Conservation (phyloP, 2,888 invertebrate species). For the Brachylomia viminalis region DNA sequence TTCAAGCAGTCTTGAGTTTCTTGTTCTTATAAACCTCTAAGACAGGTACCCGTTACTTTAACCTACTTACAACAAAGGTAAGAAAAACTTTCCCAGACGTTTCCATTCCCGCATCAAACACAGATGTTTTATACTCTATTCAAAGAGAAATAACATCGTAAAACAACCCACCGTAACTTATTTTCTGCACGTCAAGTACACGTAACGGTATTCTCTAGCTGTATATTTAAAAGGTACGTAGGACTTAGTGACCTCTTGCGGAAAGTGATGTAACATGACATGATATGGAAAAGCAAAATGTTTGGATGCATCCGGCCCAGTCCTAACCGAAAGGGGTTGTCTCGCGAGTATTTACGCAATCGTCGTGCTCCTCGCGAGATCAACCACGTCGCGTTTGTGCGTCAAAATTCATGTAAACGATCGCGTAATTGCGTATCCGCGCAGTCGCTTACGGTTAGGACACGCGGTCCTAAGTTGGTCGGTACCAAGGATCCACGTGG, state of each 20-base stretch:
- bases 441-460: background rate
- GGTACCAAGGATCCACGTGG: background rate
- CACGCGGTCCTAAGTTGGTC: background rate
- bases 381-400: background rate
- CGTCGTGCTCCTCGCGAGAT: background rate
- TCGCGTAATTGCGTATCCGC: no score
- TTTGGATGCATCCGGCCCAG: background rate
- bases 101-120: conserved; percentile 18
- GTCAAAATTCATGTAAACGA: background rate
- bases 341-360: no score
- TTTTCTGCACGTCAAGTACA: conserved; percentile 31
- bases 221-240: conserved; percentile 1
- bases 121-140: conserved; percentile 2
- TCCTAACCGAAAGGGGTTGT: no score
- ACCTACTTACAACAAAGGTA: background rate
- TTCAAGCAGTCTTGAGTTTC: background rate
- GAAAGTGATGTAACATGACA: conserved; percentile 8
- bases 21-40: background rate
- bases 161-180: conserved; percentile 6
- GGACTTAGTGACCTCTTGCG: conserved; percentile 5
- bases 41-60: background rate
- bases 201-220: background rate
- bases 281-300: conserved; percentile 2
- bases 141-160: conserved; percentile 24
- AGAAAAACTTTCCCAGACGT: background rate